phyloP scores from a whole-genome alignment of 2,888 invertebrate genomes.

The Andrena chrysosceles region DNA sequence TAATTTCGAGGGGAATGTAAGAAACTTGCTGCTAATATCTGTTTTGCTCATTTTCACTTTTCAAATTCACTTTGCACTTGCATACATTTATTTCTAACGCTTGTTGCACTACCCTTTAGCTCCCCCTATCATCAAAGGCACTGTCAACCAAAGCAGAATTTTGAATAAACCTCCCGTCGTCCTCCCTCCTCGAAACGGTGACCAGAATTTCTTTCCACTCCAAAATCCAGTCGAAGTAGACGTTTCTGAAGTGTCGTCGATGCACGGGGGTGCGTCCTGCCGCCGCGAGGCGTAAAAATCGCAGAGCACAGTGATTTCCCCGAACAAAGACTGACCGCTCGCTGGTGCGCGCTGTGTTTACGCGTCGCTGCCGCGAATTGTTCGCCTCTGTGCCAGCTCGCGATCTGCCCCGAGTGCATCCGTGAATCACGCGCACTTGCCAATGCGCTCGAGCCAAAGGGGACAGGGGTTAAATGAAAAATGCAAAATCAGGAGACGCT shows the following conservation, averaged over 20 bases:
- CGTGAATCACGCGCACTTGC: slow-evolving; percentile 37
- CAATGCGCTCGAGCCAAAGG: slow-evolving; percentile 38
- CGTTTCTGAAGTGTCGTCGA: not conserved
- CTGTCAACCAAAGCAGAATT: too few species aligned
- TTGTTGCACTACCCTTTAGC: too few species aligned
- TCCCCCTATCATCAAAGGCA: too few species aligned
- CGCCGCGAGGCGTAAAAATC: not conserved
- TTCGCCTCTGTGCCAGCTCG: not conserved
- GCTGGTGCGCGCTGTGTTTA: slow-evolving; percentile 3
- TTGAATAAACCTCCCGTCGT: too few species aligned
- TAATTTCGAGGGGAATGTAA: too few species aligned
- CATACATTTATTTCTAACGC: too few species aligned
- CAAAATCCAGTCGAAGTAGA: not conserved
- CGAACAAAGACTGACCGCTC: not conserved
- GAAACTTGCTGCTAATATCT: too few species aligned
- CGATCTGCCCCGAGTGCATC: slow-evolving; percentile 7
- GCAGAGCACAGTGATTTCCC: not conserved
- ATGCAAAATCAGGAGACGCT: slow-evolving; percentile 68
- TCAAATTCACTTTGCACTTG: too few species aligned
- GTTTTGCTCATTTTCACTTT: too few species aligned
- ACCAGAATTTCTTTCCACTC: too few species aligned
- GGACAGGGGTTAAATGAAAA: slow-evolving; percentile 56
- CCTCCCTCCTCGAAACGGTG: too few species aligned
- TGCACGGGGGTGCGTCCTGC: not conserved
- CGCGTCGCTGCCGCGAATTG: slow-evolving; percentile 20